Conservation (phyloP, 2,888 invertebrate species). For the Drosophila setosimentum region DNA sequence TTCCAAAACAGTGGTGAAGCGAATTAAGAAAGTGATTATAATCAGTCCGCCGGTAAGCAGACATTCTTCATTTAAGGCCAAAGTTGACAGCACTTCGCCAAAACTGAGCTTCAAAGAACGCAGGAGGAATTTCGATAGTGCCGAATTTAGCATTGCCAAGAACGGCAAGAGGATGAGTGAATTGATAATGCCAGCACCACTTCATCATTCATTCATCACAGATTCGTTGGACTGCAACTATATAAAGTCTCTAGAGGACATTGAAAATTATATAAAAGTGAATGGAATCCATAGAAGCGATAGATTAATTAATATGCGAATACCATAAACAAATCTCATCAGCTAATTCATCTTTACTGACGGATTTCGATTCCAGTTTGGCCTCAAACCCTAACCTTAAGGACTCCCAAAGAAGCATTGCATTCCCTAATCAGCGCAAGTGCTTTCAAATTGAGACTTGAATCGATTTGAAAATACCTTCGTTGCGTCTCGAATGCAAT, state of each 20-base stretch:
- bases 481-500: conserved; percentile 1
- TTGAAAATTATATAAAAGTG: conserved; percentile 26
- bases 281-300: conserved; percentile 26
- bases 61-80: neutral
- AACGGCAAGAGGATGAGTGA: conserved; percentile 55
- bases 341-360: neutral
- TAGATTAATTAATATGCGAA: neutral
- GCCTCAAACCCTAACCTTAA: no score
- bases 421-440: conserved; percentile 2
- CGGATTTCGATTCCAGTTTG: neutral
- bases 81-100: neutral
- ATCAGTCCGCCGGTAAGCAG: neutral
- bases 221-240: neutral
- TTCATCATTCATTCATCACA: fast-evolving
- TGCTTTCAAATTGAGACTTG: neutral
- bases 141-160: conserved; percentile 58
- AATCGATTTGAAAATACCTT: neutral
- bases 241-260: neutral
- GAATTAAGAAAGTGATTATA: neutral
- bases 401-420: neutral
- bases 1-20: neutral
- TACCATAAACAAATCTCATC: neutral
- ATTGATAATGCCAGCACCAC: neutral
- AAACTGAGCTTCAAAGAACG: conserved; percentile 38
- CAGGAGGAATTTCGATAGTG: conserved; percentile 44